Conservation (phyloP, 2,113 vertebrate genomes). For the Channa argus region DNA sequence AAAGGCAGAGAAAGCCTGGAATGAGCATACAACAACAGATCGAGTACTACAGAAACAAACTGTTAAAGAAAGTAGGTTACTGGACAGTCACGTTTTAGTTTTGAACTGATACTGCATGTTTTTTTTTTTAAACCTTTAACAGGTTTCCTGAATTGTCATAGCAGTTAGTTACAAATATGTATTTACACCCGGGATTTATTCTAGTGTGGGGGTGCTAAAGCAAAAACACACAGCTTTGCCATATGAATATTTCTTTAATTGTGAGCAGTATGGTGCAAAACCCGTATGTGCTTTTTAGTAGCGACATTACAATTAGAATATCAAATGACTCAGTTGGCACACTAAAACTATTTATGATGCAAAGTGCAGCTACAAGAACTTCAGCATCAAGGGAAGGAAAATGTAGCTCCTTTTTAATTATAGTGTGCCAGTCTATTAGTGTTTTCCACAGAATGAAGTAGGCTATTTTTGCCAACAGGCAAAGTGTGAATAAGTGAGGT, state of each 20-base stretch:
- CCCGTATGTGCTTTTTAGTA: no score
- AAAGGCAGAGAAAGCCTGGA: conserved; percentile 78
- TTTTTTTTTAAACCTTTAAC: neutral
- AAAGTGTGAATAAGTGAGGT: neutral
- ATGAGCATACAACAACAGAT: conserved; percentile 83
- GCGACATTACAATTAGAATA: no score
- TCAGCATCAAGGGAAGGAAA: no score
- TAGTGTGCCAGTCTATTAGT: no score
- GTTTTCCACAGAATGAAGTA: no score
- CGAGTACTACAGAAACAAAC: conserved; percentile 84
- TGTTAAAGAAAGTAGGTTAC: conserved; percentile 82
- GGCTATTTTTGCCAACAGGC: no score
- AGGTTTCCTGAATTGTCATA: neutral
- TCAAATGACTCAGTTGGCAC: no score
- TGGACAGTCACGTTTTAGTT: neutral
- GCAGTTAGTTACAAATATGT: neutral
- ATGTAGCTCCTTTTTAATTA: no score
- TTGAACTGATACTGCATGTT: neutral
- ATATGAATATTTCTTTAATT: conserved; percentile 31
- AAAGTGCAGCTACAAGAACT: no score
- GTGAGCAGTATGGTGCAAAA: no score
- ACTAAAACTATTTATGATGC: no score
- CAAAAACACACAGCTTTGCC: conserved; percentile 8
- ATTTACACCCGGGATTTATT: neutral
- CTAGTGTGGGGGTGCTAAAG: neutral